Base-by-base conservation (phyloP, 2,888 invertebrate species). In the Amphipoea oculea region DNA sequence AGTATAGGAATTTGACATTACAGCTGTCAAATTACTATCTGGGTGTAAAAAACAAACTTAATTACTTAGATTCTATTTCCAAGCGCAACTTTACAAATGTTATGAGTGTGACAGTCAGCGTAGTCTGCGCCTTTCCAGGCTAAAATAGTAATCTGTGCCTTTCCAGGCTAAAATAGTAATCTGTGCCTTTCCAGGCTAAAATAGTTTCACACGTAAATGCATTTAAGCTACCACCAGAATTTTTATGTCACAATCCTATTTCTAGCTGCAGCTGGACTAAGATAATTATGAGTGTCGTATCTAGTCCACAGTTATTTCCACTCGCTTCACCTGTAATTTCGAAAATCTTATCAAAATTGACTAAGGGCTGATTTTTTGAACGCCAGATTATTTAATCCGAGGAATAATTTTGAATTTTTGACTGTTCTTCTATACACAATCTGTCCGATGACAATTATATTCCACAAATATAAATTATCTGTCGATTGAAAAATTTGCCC, bases 181-280 rank as follows among this genome's bases (percentile, higher is more conserved):
- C 4, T 51, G 57, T 36, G 42, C 23, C 42, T 68, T 51, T 69
- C 40, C 40, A n/a, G 12, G 23, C 6, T 6, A 14, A 66, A 72
- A 57, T 60, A 72, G 57, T n/a, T 68, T 36, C 40, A 78, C 29
- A 78, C 17, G 48, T 29, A 42, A 79, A 79, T 36, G 17, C 23
- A 51, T 51, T 76, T 62, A 51, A 42, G 29, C 9, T 36, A 7
- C 6, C 23, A 11, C 0, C 14, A 48, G 42, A n/a, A 14, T 72
- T 48, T 69, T 63, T 60, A 42, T 20, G 2, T 40, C 11, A 7
- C 23, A 29, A 2, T 40, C 6, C 11, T 51, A 66, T 20, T 42
- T 73, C 17, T 7, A 40, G 48, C 17, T 54, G 36, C 65, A 36
- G 5, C 29, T 69, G 20, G 29, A 7, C 29, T n/a, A 62, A 57